Conservation (phyloP, 2,113 vertebrate species). For the Meriones unguiculatus region DNA sequence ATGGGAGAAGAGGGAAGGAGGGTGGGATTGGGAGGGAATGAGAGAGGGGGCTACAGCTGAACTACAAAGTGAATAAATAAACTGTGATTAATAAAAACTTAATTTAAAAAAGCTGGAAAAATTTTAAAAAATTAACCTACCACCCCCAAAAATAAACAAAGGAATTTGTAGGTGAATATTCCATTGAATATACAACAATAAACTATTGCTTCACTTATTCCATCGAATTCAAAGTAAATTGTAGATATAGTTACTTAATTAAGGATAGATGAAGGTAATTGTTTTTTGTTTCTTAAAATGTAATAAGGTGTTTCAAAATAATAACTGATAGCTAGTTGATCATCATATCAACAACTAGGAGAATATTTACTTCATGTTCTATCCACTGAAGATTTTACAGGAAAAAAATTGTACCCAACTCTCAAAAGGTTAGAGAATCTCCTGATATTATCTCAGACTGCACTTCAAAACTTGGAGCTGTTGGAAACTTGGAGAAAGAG, state of each 20-base stretch:
- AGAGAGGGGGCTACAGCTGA: too few species aligned
- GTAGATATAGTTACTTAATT: not conserved
- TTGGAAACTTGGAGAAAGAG: not conserved
- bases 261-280: not conserved
- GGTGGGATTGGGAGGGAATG: too few species aligned
- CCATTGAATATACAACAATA: not conserved
- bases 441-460: not conserved
- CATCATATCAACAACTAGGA: not conserved
- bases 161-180: not conserved
- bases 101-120: too few species aligned
- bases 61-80: too few species aligned
- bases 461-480: not conserved
- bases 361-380: not conserved
- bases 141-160: not conserved
- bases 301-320: not conserved
- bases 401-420: not conserved
- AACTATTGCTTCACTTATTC: accelerated
- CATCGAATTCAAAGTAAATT: not conserved
- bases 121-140: too few species aligned
- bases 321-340: not conserved
- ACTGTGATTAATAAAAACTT: too few species aligned
- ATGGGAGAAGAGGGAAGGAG: too few species aligned
- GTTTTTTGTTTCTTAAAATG: not conserved
- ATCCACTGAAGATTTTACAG: not conserved
- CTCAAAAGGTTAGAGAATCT: not conserved